Evolutionary conservation across 2,797 vertebrate genomes (phyloP).

Genomic region (Catharus ustulatus): DNA sequence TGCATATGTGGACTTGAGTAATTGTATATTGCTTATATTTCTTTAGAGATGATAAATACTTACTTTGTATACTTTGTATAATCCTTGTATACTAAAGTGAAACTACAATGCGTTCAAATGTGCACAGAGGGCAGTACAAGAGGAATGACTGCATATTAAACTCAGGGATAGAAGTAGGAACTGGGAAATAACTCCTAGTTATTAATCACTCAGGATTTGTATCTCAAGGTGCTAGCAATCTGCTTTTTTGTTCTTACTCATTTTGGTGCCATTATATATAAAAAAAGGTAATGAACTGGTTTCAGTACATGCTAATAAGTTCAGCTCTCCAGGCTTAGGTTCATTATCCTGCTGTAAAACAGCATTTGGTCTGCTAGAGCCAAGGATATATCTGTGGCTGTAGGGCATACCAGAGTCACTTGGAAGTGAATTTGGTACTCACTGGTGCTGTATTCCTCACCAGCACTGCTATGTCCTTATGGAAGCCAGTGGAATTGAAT

Average conservation of each 20-base stretch:
- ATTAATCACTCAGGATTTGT: not conserved
- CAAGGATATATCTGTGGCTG: not conserved
- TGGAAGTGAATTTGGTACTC: not conserved
- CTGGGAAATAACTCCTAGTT: not conserved
- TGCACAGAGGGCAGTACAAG: not conserved
- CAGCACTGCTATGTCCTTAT: accelerated
- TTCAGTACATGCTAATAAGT: not conserved
- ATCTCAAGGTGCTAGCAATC: not conserved
- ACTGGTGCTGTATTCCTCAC: not conserved
- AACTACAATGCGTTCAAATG: accelerated
- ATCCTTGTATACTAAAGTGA: not conserved
- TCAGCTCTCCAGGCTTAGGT: not conserved
- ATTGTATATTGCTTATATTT: not conserved
- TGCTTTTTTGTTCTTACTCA: not conserved
- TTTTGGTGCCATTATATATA: not conserved
- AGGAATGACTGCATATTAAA: not conserved
- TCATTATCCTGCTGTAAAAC: not conserved
- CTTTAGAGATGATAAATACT: not conserved
- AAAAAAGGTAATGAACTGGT: not conserved
- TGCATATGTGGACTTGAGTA: not conserved
- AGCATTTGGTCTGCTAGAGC: not conserved
- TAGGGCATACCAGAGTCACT: not conserved
- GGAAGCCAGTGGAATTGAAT: not conserved
- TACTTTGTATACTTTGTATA: not conserved
- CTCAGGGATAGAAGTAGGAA: not conserved